A percentile compares a stretch with the other conserved stretches of the same genome.
phyloP scores from a whole-genome alignment of 2,888 invertebrate species.

The Nectonema munidae region DNA sequence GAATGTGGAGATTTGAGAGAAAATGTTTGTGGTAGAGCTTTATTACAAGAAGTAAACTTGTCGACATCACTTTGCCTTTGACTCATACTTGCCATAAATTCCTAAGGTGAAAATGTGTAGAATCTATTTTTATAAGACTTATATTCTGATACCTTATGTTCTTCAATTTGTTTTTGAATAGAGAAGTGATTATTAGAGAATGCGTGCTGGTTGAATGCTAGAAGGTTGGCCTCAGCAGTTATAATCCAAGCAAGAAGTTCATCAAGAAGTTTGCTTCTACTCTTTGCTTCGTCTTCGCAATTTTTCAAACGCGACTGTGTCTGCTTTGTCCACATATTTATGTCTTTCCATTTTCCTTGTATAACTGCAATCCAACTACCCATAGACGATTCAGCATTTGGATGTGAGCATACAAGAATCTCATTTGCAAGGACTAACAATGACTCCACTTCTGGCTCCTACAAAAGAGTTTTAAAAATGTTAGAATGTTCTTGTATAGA shows the following conservation, averaged over 20 bases:
- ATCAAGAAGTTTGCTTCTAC: slow-evolving; percentile 33
- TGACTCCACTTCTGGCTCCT: slow-evolving; percentile 49
- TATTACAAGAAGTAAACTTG: neutral
- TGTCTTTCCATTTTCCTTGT: slow-evolving; percentile 46
- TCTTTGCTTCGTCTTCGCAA: slow-evolving; percentile 17
- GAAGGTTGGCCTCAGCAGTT: slow-evolving; percentile 48
- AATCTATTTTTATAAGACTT: slow-evolving; percentile 11
- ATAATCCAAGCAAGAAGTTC: slow-evolving; percentile 72
- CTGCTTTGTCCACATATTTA: slow-evolving; percentile 14
- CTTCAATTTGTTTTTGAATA: slow-evolving; percentile 40
- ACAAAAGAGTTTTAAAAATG: too few species aligned
- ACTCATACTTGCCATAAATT: slow-evolving; percentile 20
- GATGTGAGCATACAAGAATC: slow-evolving; percentile 67
- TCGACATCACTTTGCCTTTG: slow-evolving; percentile 19
- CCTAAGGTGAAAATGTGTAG: slow-evolving; percentile 21
- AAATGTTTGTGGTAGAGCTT: too few species aligned
- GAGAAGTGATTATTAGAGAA: slow-evolving; percentile 56
- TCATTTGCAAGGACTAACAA: slow-evolving; percentile 53
- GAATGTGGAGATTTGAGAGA: too few species aligned
- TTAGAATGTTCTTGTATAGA: too few species aligned
- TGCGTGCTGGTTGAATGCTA: slow-evolving; percentile 47
- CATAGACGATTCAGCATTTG: slow-evolving; percentile 79
- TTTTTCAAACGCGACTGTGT: slow-evolving; percentile 12
- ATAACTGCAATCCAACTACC: slow-evolving; percentile 94
- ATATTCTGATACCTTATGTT: slow-evolving; percentile 34